These are phyloP conservation scores for Azorinus chamasolen DNA, from an alignment of 2,888 invertebrate species.

Conservation along the genomic window DNA sequence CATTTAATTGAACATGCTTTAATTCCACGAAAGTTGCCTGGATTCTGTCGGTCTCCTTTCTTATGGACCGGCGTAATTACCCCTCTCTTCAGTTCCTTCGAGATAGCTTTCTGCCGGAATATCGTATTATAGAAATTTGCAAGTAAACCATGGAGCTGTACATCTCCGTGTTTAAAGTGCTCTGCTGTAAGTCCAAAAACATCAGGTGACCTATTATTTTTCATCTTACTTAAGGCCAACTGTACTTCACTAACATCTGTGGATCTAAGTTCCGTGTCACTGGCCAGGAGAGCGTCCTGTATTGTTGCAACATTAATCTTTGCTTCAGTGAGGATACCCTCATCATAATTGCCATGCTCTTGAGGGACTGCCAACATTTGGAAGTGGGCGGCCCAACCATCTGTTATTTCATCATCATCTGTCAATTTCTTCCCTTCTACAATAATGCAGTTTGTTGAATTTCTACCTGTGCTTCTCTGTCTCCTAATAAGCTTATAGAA, in stretches of 20 bases:
- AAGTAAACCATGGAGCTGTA: background rate
- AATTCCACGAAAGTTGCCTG: slow-evolving; percentile 17
- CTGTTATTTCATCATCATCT: too few relatives aligned
- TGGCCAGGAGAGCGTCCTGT: background rate
- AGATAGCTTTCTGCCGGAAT: background rate
- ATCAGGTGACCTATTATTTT: slow-evolving; percentile 17
- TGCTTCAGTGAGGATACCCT: background rate
- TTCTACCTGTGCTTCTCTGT: too few relatives aligned
- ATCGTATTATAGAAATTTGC: slow-evolving; percentile 1
- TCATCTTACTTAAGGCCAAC: too few relatives aligned
- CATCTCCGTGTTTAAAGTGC: slow-evolving; percentile 11
- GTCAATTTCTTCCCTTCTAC: too few relatives aligned
- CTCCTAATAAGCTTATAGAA: too few relatives aligned
- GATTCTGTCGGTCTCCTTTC: slow-evolving; percentile 6
- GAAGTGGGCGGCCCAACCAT: slow-evolving; percentile 5
- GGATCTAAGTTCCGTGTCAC: background rate
- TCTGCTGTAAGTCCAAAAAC: background rate
- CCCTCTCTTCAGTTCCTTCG: slow-evolving; percentile 8
- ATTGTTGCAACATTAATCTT: background rate
- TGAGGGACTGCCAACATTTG: background rate
- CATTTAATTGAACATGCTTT: too few relatives aligned
- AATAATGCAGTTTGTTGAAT: too few relatives aligned
- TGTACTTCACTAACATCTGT: too few relatives aligned
- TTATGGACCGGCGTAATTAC: slow-evolving; percentile 1
- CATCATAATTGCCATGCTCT: background rate